A percentile compares a stretch with the other conserved stretches of the same genome.
These are phyloP conservation scores for Nyctalus aviator DNA, from an alignment of 2,797 vertebrate species.

Conservation along the genomic window DNA sequence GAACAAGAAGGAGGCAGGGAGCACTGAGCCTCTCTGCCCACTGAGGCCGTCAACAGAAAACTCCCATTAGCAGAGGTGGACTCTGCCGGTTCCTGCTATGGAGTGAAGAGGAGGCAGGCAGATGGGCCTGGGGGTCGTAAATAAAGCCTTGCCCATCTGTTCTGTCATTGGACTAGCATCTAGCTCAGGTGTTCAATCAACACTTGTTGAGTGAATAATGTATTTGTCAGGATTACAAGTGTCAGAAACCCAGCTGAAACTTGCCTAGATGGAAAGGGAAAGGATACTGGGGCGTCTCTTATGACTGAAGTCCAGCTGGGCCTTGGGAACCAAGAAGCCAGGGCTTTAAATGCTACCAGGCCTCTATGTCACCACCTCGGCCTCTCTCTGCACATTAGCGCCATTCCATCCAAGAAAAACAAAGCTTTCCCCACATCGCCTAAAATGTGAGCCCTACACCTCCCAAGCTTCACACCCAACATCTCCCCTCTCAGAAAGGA, in stretches of 20 bases:
- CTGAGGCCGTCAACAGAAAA: slow-evolving; percentile 75
- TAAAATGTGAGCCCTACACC: neutral
- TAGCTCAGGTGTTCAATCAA: neutral
- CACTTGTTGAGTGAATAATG: neutral
- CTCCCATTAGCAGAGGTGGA: neutral
- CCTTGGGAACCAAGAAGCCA: neutral
- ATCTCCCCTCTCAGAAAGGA: neutral
- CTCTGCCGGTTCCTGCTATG: neutral
- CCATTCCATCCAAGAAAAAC: neutral
- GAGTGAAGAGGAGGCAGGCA: neutral
- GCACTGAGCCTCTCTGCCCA: slow-evolving; percentile 66
- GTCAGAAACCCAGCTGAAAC: neutral
- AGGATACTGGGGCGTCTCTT: neutral
- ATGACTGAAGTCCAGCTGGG: neutral
- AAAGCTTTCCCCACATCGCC: neutral
- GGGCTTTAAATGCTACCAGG: neutral
- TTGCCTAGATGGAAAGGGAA: neutral
- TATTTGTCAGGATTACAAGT: neutral
- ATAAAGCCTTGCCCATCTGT: neutral
- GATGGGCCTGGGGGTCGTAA: rapidly evolving
- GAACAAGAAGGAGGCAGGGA: neutral
- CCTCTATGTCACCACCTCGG: neutral
- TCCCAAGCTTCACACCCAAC: neutral
- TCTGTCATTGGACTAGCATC: neutral
- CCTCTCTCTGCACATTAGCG: neutral